Conservation (phyloP, 2,113 vertebrate genomes). For the Bombycilla garrulus region DNA sequence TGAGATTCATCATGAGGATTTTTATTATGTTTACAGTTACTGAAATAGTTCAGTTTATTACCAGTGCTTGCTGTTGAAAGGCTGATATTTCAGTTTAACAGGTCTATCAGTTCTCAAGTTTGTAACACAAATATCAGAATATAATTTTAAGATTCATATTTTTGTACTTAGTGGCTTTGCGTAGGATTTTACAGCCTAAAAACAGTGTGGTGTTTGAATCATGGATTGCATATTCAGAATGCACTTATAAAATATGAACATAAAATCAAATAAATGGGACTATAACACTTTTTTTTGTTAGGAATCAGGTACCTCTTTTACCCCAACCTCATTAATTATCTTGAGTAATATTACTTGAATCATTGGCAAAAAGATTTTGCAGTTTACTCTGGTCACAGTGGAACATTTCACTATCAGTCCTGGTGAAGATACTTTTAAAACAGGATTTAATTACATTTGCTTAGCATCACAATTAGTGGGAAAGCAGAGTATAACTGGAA, state of each 20-base stretch:
- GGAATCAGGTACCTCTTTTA: background rate
- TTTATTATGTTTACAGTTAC: constrained; percentile 26
- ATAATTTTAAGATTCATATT: background rate
- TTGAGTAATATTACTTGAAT: background rate
- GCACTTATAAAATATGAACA: background rate
- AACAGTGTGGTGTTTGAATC: background rate
- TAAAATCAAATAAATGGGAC: background rate
- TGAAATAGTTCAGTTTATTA: constrained; percentile 4
- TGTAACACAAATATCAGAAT: background rate
- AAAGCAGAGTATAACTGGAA: background rate
- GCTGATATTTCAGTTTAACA: constrained; percentile 47
- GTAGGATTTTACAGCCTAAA: background rate
- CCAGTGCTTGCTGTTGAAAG: background rate
- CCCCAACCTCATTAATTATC: background rate
- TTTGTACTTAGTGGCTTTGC: background rate
- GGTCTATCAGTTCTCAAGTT: constrained; percentile 15
- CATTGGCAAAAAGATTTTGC: background rate
- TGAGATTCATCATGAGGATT: background rate
- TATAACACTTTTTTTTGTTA: background rate
- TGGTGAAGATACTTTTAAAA: background rate
- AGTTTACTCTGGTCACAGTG: background rate
- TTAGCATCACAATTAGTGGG: background rate
- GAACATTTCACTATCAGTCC: background rate
- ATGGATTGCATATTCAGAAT: background rate
- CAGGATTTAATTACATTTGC: background rate